Percentiles rank a stretch among this genome's conserved stretches.
Conservation (phyloP, 1,140 invertebrate genomes). For the Neodiprion lecontei region DNA sequence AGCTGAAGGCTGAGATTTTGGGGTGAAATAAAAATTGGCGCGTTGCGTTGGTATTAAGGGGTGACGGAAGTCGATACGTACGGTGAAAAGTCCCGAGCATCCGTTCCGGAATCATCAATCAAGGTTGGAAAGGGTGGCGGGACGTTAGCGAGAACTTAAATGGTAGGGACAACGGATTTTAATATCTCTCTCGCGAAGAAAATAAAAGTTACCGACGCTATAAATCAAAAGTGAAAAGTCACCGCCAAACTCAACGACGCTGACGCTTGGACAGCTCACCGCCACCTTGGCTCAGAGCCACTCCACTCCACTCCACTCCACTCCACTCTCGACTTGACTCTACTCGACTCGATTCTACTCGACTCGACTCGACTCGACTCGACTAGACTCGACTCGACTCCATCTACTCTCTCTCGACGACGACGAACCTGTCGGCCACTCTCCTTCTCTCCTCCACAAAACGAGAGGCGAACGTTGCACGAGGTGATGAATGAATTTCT, state of each 20-base stretch:
- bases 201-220: constrained; percentile 58
- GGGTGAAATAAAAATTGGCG: no score
- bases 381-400: background rate
- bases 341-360: background rate
- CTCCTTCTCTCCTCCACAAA: constrained; percentile 20
- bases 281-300: constrained; percentile 20
- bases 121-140: constrained; percentile 23
- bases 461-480: background rate
- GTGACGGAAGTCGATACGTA: no score
- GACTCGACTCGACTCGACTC: background rate
- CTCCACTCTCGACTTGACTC: background rate
- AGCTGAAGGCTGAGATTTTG: no score
- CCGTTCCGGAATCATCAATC: constrained; percentile 54
- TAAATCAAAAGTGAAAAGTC: constrained; percentile 64
- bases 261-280: background rate
- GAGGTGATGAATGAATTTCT: constrained; percentile 51
- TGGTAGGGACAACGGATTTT: constrained; percentile 60
- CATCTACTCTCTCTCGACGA: background rate
- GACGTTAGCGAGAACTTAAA: constrained; percentile 48
- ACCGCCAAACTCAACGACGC: constrained; percentile 41
- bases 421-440: background rate
- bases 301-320: constrained; percentile 32
- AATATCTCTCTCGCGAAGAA: constrained; percentile 53
- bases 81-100: no score
- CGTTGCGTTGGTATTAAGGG: no score